Evolutionary conservation across 2,797 vertebrate genomes (phyloP), one percentile per base, ranked within the genome.

Genomic region (Diplodus puntazzo): DNA sequence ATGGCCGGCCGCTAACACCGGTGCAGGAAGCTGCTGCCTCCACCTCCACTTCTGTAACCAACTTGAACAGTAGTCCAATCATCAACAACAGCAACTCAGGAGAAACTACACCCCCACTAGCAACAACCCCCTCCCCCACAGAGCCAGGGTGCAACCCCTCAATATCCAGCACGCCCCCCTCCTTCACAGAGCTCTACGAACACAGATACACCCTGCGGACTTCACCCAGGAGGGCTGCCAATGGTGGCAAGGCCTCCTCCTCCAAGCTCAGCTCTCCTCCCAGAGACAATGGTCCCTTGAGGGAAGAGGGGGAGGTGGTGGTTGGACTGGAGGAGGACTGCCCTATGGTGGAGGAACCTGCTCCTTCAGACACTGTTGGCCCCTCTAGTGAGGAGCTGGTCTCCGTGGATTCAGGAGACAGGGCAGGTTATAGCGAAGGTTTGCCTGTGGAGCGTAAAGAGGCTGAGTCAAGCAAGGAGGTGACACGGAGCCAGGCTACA

Each of bases 141-240:
- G 93, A 94, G 77, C 84, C 80, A 74, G 92, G 80, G 65, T 85
- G 90, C 84, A 87, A 84, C 77, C 87, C 89, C 85, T 88, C 90
- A 39, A 81, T 92, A 77, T 94, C 96, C 66, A 85, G 94, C 86
- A 96, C 93, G 49, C 94, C 95, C 87, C 93, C 96, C 74, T 96
- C 96, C 87, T 88, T 97, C 80, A 95, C 95, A 8, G 98, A 99
- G 92, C 97, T 97, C 88, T 96, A 98, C 80, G 98, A 99, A 95
- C 97, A 99, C 94, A 96, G 98, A 89, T 99, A 99, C 60, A 97
- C 97, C 9, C 93, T 99, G 92, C 97, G 98, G 96, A 98, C 98
- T 94, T 98, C 97, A 76, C 98, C 98, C 54, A 95, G 97, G 89
- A 97, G 96, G 92, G 95, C 95, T 5, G 92, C 93, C 80, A 95